These are phyloP conservation scores for Apostichopus parvimensis DNA, from an alignment of 35 echinoderm and acorn worm genomes.

Conservation along the genomic window DNA sequence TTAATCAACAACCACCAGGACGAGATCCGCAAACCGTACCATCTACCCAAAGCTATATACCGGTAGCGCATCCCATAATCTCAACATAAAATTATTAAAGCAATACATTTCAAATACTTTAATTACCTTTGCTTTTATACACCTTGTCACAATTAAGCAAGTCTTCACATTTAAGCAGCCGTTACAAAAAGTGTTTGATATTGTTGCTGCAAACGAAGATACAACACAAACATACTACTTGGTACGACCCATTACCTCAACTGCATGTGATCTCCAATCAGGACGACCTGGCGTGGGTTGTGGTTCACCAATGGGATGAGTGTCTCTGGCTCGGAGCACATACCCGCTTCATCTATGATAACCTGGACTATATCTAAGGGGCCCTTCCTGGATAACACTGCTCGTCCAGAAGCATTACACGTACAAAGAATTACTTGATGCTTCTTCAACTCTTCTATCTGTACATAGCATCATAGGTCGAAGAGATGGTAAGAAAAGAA, in stretches of 20 bases:
- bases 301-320: conserved; percentile 81
- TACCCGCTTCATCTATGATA: conserved; percentile 93
- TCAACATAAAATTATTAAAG: too few species aligned
- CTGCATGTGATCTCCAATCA: conserved; percentile 94
- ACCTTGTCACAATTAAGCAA: not conserved
- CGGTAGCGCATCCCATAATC: too few species aligned
- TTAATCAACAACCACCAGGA: too few species aligned
- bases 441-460: conserved; percentile 59
- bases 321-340: conserved; percentile 94
- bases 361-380: conserved; percentile 65
- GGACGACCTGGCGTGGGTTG: conserved; percentile 77
- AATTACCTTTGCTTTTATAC: not conserved
- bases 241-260: conserved; percentile 57
- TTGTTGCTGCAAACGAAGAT: not conserved
- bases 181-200: not conserved
- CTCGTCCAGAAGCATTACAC: conserved; percentile 64
- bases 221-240: too few species aligned
- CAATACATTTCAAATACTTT: too few species aligned
- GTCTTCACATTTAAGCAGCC: not conserved
- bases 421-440: conserved; percentile 73
- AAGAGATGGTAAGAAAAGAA: not conserved
- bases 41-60: too few species aligned
- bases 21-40: too few species aligned
- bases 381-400: not conserved
- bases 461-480: conserved; percentile 21